Evolutionary conservation across 2,113 vertebrate genomes (phyloP).

Genomic region (Phyllopteryx taeniolatus): DNA sequence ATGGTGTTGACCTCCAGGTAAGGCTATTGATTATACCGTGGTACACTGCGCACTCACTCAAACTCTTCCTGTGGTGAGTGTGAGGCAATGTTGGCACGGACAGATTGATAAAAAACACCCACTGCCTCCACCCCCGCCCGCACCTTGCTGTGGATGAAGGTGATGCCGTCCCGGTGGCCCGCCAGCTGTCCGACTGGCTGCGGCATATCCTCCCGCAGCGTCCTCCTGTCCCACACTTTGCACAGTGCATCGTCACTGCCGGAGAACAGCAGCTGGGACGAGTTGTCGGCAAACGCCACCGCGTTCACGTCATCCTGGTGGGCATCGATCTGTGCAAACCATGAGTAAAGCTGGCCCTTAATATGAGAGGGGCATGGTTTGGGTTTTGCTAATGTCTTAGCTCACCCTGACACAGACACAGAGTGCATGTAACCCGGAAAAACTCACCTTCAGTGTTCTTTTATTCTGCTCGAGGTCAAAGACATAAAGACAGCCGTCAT

Average conservation of each 20-base stretch:
- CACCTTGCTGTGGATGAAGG: slow-evolving; percentile 94
- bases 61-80: background rate
- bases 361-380: no score
- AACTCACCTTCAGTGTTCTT: slow-evolving; percentile 83
- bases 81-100: background rate
- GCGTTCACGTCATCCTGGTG: slow-evolving; percentile 92
- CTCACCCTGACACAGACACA: background rate
- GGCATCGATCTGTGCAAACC: slow-evolving; percentile 77
- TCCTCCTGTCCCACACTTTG: slow-evolving; percentile 91
- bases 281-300: slow-evolving; percentile 85
- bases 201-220: slow-evolving; percentile 84
- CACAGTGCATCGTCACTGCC: slow-evolving; percentile 90
- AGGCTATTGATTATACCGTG: background rate
- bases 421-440: background rate
- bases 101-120: slow-evolving; percentile 24
- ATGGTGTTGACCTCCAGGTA: background rate
- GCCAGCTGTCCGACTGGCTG: slow-evolving; percentile 88
- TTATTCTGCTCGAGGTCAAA: slow-evolving; percentile 88
- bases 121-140: background rate
- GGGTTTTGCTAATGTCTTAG: background rate
- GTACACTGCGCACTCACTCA: slow-evolving; percentile 4
- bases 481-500: slow-evolving; percentile 88
- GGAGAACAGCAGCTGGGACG: slow-evolving; percentile 89
- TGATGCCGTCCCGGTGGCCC: slow-evolving; percentile 88
- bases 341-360: no score